A percentile compares a stretch with the other conserved stretches of the same genome.
phyloP scores from a whole-genome alignment of 2,113 vertebrate species.

The Syrrhaptes paradoxus region DNA sequence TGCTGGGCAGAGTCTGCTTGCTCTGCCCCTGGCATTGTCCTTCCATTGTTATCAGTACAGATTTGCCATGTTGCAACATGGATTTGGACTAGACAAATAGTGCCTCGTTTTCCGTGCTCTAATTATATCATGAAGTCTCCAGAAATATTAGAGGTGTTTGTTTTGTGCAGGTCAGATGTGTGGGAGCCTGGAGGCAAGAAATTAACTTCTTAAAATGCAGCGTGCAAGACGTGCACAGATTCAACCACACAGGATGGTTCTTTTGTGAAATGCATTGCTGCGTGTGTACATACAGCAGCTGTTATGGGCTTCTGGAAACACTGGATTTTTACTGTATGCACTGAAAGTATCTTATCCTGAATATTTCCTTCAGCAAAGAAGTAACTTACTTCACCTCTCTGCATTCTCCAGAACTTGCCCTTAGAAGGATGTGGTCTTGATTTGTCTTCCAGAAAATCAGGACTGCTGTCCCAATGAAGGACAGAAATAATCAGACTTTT shows the following conservation, averaged over 20 bases:
- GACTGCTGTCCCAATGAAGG: not conserved
- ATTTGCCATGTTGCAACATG: not conserved
- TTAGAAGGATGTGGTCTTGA: not conserved
- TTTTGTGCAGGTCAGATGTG: not conserved
- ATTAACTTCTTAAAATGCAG: not conserved
- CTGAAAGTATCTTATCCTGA: not conserved
- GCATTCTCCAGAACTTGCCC: not conserved
- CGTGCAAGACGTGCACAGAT: not conserved
- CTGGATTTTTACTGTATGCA: not conserved
- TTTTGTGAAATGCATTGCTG: not conserved
- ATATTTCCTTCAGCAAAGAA: not conserved
- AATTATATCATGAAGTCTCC: not conserved
- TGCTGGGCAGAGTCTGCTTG: not conserved
- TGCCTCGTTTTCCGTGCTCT: not conserved
- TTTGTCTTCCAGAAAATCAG: not conserved
- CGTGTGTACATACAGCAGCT: not conserved
- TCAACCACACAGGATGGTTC: not conserved
- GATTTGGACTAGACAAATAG: not conserved
- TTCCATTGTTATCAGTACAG: not conserved
- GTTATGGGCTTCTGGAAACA: not conserved
- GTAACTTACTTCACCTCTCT: not conserved
- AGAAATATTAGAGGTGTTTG: not conserved
- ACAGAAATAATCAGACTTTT: not conserved
- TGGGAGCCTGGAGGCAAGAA: not conserved
- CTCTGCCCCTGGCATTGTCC: not conserved